Conservation (phyloP, 2,113 vertebrate species). For the Elephantulus edwardii region DNA sequence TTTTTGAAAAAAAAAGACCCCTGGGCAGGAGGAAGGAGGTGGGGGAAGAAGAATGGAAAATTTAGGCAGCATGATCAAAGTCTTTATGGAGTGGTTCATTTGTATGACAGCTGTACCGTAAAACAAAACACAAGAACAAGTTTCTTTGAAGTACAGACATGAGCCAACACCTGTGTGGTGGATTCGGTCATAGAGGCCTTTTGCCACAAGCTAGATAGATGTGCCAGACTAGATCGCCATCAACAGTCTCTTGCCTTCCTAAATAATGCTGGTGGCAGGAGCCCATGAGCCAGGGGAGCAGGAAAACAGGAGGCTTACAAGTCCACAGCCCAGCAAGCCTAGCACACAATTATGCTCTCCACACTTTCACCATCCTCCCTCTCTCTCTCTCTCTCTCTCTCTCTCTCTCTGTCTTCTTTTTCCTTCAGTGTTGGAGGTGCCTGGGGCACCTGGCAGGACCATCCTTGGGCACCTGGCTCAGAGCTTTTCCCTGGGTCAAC, state of each 20-base stretch:
- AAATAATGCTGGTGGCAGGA: not conserved
- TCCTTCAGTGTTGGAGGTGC: not conserved
- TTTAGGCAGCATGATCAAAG: not conserved
- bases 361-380: accelerated
- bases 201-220: not conserved
- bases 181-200: not conserved
- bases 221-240: too few species aligned
- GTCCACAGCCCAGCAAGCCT: not conserved
- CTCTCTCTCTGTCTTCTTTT: too few species aligned
- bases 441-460: too few species aligned
- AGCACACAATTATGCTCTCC: not conserved
- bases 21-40: too few species aligned
- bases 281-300: not conserved
- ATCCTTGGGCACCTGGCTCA: not conserved
- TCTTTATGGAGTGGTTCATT: not conserved
- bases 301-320: not conserved
- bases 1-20: not conserved
- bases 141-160: not conserved
- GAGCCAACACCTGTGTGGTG: not conserved
- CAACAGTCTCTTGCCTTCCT: not conserved
- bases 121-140: not conserved
- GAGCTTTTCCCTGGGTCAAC: not conserved
- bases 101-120: not conserved
- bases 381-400: not conserved
- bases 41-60: not conserved